These are phyloP conservation scores for Drosophila mulleri DNA, from an alignment of 2,888 invertebrate genomes.

Conservation along the genomic window DNA sequence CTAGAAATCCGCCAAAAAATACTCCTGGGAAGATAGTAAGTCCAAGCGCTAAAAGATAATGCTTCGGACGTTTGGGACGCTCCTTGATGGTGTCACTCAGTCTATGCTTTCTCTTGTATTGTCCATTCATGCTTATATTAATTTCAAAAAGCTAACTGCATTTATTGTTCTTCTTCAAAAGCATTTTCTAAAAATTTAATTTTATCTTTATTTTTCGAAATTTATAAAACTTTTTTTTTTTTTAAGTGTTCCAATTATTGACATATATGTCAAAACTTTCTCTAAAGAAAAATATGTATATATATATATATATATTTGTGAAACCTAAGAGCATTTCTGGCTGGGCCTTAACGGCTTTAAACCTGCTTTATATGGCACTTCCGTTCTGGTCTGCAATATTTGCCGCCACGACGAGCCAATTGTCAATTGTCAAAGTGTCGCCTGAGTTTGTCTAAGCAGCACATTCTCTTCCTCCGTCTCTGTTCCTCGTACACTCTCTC, in stretches of 20 bases:
- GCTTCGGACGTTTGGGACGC: constrained; percentile 2
- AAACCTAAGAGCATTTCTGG: constrained; percentile 12
- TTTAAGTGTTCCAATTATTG: background rate
- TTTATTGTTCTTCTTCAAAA: background rate
- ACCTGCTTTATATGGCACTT: constrained; percentile 62
- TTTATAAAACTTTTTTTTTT: background rate
- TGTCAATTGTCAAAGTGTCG: constrained; percentile 48
- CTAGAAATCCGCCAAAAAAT: constrained; percentile 16
- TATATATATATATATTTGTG: too few relatives aligned
- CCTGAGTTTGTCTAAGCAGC: constrained; percentile 19
- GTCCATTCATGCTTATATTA: background rate
- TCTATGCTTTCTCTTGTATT: background rate
- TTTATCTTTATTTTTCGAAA: background rate
- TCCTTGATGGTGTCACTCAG: background rate
- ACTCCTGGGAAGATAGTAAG: constrained; percentile 33
- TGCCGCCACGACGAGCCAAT: constrained; percentile 22
- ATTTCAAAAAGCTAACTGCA: background rate
- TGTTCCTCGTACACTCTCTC: background rate
- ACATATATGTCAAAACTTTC: constrained; percentile 45
- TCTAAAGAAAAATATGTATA: constrained; percentile 11
- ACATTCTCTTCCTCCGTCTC: background rate
- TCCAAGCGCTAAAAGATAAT: constrained; percentile 5
- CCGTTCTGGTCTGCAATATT: constrained; percentile 66
- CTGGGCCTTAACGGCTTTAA: constrained; percentile 38
- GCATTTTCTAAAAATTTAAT: background rate